These are phyloP conservation scores for Cryptotis parvus DNA, from an alignment of 2,113 vertebrate species.

Conservation along the genomic window DNA sequence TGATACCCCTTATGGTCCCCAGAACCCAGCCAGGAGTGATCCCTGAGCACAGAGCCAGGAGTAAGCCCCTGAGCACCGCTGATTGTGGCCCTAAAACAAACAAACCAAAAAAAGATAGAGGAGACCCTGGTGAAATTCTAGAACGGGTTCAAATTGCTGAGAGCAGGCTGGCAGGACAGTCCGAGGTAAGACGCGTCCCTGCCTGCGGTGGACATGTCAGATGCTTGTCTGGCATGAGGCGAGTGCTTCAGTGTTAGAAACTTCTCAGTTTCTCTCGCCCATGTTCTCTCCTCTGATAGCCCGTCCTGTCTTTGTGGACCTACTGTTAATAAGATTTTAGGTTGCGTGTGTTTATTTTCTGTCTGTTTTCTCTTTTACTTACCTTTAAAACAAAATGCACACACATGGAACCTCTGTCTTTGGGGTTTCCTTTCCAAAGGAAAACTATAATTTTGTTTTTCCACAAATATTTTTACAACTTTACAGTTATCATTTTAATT, in stretches of 20 bases:
- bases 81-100: too few relatives aligned
- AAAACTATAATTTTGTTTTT: not conserved
- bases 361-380: not conserved
- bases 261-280: not conserved
- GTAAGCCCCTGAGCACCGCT: too few relatives aligned
- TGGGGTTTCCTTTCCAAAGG: not conserved
- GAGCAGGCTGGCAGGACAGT: not conserved
- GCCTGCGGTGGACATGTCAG: too few relatives aligned
- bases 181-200: too few relatives aligned
- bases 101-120: not conserved
- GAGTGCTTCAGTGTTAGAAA: too few relatives aligned
- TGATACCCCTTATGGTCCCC: too few relatives aligned
- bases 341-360: not conserved
- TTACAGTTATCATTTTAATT: not conserved
- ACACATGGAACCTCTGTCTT: not conserved
- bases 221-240: too few relatives aligned
- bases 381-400: not conserved
- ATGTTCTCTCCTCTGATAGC: not conserved
- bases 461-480: constrained; percentile 2
- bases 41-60: too few relatives aligned
- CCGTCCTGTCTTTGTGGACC: not conserved
- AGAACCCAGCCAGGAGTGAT: too few relatives aligned
- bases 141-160: not conserved
- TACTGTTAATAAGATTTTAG: not conserved
- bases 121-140: not conserved